phyloP scores from a whole-genome alignment of 2,113 vertebrate genomes.

The Rhipidura dahli region DNA sequence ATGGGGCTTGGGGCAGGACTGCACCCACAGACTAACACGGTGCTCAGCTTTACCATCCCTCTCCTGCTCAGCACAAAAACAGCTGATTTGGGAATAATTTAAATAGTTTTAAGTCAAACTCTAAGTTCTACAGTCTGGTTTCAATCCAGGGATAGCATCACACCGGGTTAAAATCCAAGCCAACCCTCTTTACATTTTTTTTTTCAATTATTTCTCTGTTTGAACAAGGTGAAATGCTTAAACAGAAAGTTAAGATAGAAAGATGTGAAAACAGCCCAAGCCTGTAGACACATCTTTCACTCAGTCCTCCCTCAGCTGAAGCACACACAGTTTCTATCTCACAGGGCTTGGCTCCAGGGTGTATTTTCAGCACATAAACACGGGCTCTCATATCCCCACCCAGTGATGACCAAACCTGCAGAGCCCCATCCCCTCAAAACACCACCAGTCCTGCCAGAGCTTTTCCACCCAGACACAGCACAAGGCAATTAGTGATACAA shows the following conservation, averaged over 20 bases:
- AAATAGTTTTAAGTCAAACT: not conserved
- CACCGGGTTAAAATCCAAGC: not conserved
- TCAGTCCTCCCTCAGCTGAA: not conserved
- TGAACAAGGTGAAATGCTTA: not conserved
- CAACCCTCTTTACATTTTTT: not conserved
- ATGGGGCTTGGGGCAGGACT: not conserved
- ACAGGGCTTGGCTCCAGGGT: not conserved
- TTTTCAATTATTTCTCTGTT: not conserved
- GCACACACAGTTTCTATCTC: accelerated
- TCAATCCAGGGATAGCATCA: not conserved
- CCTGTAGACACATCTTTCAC: not conserved
- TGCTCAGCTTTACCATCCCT: not conserved
- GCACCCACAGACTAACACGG: accelerated
- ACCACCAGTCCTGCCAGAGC: not conserved
- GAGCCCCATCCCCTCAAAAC: not conserved
- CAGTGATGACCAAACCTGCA: not conserved
- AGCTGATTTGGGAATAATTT: not conserved
- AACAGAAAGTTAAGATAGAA: not conserved
- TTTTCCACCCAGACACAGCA: not conserved
- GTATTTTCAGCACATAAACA: not conserved
- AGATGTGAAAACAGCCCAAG: not conserved
- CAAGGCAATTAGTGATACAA: not conserved
- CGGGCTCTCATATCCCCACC: not conserved
- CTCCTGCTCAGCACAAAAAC: not conserved
- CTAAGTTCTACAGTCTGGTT: not conserved